Conservation (phyloP, 2,113 vertebrate genomes). For the Colistium nudipinnis region DNA sequence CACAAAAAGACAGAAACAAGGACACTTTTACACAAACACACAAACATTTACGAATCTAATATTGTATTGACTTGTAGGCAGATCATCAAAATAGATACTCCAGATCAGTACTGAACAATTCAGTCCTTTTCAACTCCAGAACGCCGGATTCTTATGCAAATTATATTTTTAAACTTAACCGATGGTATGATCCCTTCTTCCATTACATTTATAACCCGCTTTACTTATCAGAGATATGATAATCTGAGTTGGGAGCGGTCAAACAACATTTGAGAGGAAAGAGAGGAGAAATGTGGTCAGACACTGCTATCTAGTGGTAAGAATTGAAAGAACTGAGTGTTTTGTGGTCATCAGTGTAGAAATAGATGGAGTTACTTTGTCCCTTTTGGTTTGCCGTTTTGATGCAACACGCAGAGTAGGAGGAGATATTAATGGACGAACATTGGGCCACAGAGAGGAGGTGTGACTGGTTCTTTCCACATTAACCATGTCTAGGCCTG, state of each 20-base stretch:
- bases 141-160: neutral
- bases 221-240: neutral
- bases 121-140: slow-evolving; percentile 1
- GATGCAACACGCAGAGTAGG: neutral
- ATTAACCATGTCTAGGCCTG: neutral
- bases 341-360: neutral
- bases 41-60: slow-evolving; percentile 25
- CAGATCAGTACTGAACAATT: slow-evolving; percentile 26
- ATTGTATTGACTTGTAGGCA: slow-evolving; percentile 39
- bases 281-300: slow-evolving; percentile 14
- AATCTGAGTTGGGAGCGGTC: slow-evolving; percentile 7
- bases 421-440: neutral
- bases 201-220: too few species aligned
- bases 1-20: slow-evolving; percentile 25
- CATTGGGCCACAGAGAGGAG: slow-evolving; percentile 40
- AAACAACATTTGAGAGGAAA: slow-evolving; percentile 55
- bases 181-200: too few species aligned
- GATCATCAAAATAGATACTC: slow-evolving; percentile 30
- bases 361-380: neutral
- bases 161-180: neutral
- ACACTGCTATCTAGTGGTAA: slow-evolving; percentile 51
- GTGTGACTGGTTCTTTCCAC: slow-evolving; percentile 41
- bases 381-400: neutral
- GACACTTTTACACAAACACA: slow-evolving; percentile 20
- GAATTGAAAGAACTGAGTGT: neutral